A percentile compares a stretch with the other conserved stretches of the same genome.
These are phyloP conservation scores for Drosophila anomelani DNA, from an alignment of 2,888 invertebrate species.

Conservation along the genomic window DNA sequence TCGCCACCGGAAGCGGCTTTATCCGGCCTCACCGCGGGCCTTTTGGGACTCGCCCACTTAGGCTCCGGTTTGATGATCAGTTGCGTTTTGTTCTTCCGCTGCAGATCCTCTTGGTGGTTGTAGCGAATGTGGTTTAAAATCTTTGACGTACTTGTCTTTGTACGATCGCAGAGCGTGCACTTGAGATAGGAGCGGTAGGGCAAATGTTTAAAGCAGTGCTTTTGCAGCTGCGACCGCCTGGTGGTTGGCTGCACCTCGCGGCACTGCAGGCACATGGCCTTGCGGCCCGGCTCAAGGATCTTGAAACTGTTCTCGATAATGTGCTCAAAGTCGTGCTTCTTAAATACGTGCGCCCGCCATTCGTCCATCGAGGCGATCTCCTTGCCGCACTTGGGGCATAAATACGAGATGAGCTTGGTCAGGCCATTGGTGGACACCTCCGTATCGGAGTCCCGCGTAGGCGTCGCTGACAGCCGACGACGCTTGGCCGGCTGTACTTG, in stretches of 20 bases:
- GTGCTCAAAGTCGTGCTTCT: constrained; percentile 72
- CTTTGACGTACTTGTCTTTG: constrained; percentile 81
- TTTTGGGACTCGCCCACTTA: constrained; percentile 31
- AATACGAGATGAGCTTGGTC: constrained; percentile 63
- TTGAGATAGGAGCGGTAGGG: constrained; percentile 80
- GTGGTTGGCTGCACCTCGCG: constrained; percentile 64
- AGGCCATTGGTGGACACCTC: constrained; percentile 47
- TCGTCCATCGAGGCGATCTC: constrained; percentile 64
- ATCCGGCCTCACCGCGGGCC: not conserved
- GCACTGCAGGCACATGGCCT: constrained; percentile 71
- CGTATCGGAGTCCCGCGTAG: constrained; percentile 34
- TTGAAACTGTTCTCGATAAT: constrained; percentile 75
- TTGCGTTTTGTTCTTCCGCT: constrained; percentile 56
- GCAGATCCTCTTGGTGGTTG: constrained; percentile 66
- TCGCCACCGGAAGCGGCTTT: not conserved
- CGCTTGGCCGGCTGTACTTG: constrained; percentile 45
- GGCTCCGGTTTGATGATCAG: constrained; percentile 65
- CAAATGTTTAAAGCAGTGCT: constrained; percentile 80
- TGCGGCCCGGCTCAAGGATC: constrained; percentile 54
- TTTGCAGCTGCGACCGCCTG: constrained; percentile 68
- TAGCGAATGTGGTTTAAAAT: constrained; percentile 78
- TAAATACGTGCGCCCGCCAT: constrained; percentile 79
- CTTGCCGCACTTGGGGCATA: constrained; percentile 79
- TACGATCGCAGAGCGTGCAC: constrained; percentile 73
- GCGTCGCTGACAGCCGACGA: constrained; percentile 32